Base-by-base conservation (phyloP, 1,140 invertebrate species). In the Nylanderia fulva region DNA sequence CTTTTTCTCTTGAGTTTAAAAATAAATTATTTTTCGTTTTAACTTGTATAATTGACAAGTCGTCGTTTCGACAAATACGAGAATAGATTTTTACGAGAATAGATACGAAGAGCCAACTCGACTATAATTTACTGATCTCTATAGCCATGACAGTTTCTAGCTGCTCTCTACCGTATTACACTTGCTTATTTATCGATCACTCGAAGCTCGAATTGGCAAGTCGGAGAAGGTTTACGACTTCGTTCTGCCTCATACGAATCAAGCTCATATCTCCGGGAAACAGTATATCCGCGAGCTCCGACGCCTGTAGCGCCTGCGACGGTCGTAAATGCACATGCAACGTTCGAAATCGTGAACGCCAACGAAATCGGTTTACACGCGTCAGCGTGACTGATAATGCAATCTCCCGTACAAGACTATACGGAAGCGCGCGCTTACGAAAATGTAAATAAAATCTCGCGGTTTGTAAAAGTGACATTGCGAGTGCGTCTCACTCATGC, bases 291-390 rank as follows among this genome's bases (percentile, higher is more conserved):
- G 13, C 48, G 39, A 48, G 18, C 52, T 66, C 33, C 77, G 69
- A 63, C 18, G 24, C 68, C 68, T 54, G 69, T 48, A 56, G 36
- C 68, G 84, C 82, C 80, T 85, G 45, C 85, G 60, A 85, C 71
- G 82, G 71, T 88, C 86, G 86, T 88, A 88, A 88, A 88, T 82
- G 86, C 64, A 82, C 76, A 15, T 48, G 45, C 54, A 86, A 56
- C 42, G 58, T 88, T 87, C 56, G 63, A 48, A 54, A 74, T n/a
- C 80, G 36, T 80, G 68, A 82, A 88, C 45, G 36, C 60, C 21
- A 48, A 48, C 33, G 48, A 75, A 87, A 77, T 80, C 74, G 68
- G 87, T 85, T 79, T 48, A 42, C 77, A 2, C 21, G 21, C 74
- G 68, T 61, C 68, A 42, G 29, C 58, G 33, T 84, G 85, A 84